phyloP scores from a whole-genome alignment of 2,113 vertebrate species.

The Oxyura jamaicensis region DNA sequence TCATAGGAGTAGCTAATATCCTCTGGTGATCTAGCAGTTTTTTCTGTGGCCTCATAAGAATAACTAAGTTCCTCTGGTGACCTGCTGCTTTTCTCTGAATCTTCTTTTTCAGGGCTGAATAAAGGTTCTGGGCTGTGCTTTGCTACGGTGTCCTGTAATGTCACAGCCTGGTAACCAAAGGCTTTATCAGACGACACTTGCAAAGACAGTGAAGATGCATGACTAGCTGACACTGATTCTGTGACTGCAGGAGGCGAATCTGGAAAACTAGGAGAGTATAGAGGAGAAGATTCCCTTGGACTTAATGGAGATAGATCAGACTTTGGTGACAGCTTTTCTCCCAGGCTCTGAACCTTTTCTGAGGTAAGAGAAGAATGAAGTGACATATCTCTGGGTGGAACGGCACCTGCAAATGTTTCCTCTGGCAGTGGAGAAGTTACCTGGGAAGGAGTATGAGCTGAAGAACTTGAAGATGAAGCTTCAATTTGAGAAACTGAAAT shows the following conservation, averaged over 20 bases:
- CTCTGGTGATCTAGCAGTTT: constrained; percentile 65
- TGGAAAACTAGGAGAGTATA: constrained; percentile 78
- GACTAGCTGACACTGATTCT: not conserved
- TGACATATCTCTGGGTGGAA: constrained; percentile 82
- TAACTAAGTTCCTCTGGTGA: constrained; percentile 71
- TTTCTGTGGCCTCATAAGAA: constrained; percentile 69
- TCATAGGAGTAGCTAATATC: constrained; percentile 69
- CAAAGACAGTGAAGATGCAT: constrained; percentile 65
- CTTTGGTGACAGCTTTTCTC: constrained; percentile 80
- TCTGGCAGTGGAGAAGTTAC: constrained; percentile 83
- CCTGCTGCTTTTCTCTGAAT: constrained; percentile 62
- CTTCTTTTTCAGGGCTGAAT: constrained; percentile 69
- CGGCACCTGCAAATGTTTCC: constrained; percentile 73
- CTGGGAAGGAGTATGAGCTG: constrained; percentile 91
- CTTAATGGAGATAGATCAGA: constrained; percentile 84
- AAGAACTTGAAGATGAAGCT: constrained; percentile 91
- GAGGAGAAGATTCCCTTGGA: constrained; percentile 79
- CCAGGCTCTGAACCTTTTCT: constrained; percentile 78
- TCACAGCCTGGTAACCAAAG: constrained; percentile 70
- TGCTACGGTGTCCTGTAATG: constrained; percentile 66
- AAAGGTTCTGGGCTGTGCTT: constrained; percentile 72
- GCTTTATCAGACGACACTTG: constrained; percentile 66
- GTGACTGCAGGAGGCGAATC: constrained; percentile 66
- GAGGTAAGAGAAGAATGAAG: constrained; percentile 85
- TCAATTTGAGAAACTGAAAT: constrained; percentile 91